These are phyloP conservation scores for Glomeris marginata DNA, from an alignment of 2,888 invertebrate species.

Conservation along the genomic window DNA sequence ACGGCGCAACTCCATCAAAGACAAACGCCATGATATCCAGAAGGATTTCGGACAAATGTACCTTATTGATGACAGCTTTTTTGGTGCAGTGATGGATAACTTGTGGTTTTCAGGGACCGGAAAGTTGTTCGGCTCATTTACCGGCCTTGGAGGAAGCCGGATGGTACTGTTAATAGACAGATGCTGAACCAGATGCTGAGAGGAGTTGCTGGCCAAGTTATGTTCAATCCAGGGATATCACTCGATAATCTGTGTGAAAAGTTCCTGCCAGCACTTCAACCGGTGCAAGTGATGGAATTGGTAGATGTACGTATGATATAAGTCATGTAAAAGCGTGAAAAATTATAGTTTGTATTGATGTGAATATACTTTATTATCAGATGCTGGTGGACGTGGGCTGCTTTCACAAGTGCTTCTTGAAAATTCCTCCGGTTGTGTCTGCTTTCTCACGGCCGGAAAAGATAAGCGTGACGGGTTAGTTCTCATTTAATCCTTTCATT, in stretches of 20 bases:
- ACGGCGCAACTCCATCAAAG: background rate
- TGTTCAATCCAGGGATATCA: conserved; percentile 43
- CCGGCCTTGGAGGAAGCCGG: conserved; percentile 57
- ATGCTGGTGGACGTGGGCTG: conserved; percentile 5
- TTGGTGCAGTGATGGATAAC: no score
- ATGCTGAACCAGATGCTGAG: conserved; percentile 53
- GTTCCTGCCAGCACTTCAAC: conserved; percentile 48
- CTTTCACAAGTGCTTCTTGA: background rate
- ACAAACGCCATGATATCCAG: background rate
- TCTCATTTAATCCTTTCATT: no score
- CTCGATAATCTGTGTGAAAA: conserved; percentile 40
- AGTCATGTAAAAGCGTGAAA: background rate
- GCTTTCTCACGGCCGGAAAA: background rate
- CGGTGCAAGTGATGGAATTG: conserved; percentile 45
- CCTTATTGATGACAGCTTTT: no score
- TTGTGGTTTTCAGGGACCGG: background rate
- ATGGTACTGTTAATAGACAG: conserved; percentile 51
- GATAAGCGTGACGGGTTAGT: background rate
- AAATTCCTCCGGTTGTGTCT: background rate
- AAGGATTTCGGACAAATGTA: conserved; percentile 24
- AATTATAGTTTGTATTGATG: no score
- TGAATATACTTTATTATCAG: background rate
- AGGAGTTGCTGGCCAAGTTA: conserved; percentile 46
- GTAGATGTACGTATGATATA: conserved; percentile 38
- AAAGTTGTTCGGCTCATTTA: conserved; percentile 23